These are phyloP conservation scores for Sphaerodactylus townsendi DNA, from an alignment of 2,113 vertebrate genomes.

Conservation along the genomic window DNA sequence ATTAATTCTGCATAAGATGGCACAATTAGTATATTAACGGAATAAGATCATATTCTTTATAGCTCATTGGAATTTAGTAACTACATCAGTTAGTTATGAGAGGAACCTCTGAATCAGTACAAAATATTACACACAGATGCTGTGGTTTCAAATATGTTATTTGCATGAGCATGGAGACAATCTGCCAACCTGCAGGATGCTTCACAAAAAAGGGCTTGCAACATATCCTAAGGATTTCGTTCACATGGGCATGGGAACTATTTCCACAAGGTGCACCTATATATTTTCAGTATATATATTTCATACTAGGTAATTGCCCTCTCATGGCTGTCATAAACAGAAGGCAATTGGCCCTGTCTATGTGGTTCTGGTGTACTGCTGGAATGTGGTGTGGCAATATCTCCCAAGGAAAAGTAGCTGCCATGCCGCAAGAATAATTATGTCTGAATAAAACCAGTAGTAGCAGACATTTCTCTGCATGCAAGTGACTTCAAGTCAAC, in stretches of 20 bases:
- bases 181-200: background rate
- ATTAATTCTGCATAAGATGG: too few relatives aligned
- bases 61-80: constrained; percentile 65
- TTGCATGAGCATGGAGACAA: background rate
- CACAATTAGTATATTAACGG: constrained; percentile 46
- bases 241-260: background rate
- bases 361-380: background rate
- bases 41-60: constrained; percentile 58
- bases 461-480: background rate
- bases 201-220: background rate
- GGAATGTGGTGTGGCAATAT: background rate
- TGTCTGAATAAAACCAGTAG: background rate
- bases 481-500: background rate
- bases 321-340: background rate
- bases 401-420: background rate
- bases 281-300: background rate
- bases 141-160: constrained; percentile 48
- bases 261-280: background rate
- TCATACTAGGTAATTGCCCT: too few relatives aligned
- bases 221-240: background rate
- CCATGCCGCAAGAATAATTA: background rate
- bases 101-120: constrained; percentile 61
- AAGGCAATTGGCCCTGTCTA: background rate
- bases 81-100: constrained; percentile 70
- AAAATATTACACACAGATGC: constrained; percentile 56